Conservation (phyloP, 1,140 invertebrate genomes). For the Drosophila sturtevanti region DNA sequence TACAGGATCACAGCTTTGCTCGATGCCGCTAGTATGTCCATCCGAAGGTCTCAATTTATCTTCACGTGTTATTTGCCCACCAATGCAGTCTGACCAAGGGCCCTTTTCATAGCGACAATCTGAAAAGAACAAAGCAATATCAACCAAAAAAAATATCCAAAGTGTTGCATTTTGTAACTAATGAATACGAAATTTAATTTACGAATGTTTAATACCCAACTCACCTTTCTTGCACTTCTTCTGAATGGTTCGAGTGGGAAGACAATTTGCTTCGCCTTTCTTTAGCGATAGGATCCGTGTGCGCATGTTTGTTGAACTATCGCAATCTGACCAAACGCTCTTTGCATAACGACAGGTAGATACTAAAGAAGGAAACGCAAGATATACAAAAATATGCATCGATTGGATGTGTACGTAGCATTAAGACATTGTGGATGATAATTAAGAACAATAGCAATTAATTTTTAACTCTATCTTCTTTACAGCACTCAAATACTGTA, state of each 20-base stretch:
- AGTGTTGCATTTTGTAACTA: too few species aligned
- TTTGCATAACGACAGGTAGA: constrained; percentile 90
- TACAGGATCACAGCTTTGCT: constrained; percentile 85
- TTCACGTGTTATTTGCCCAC: constrained; percentile 86
- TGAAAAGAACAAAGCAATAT: constrained; percentile 30
- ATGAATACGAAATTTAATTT: not conserved
- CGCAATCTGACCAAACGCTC: constrained; percentile 92
- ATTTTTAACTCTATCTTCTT: too few species aligned
- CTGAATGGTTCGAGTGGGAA: constrained; percentile 90
- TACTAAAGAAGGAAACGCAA: constrained; percentile 20
- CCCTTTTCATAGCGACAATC: constrained; percentile 92
- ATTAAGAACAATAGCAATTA: not conserved
- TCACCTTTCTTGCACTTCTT: constrained; percentile 95
- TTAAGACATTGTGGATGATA: too few species aligned
- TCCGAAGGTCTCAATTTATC: constrained; percentile 88
- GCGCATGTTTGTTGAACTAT: constrained; percentile 90
- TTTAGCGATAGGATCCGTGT: constrained; percentile 91
- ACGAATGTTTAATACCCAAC: not conserved
- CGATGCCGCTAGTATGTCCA: constrained; percentile 75
- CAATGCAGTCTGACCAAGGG: constrained; percentile 91
- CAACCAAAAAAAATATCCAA: too few species aligned
- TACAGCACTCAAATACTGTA: too few species aligned
- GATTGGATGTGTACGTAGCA: constrained; percentile 1
- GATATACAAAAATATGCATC: constrained; percentile 25
- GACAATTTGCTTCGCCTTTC: constrained; percentile 90